Conservation (phyloP, 2,797 vertebrate species). For the Lutjanus argentimaculatus region DNA sequence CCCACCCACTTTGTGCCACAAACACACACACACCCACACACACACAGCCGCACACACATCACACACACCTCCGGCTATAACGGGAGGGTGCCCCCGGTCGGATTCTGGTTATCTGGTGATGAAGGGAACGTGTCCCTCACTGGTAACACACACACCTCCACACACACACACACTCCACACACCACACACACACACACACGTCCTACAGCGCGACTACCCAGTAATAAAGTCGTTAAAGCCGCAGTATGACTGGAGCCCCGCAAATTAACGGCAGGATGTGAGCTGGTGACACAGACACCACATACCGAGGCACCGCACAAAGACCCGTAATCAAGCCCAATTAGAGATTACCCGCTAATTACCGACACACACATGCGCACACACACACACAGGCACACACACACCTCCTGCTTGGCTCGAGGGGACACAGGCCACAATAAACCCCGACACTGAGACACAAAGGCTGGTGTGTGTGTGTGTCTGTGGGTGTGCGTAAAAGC, state of each 20-base stretch:
- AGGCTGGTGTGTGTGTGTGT: conserved; percentile 59
- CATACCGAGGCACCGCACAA: conserved; percentile 63
- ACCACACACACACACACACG: conserved; percentile 7
- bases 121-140: conserved; percentile 30
- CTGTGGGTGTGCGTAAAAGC: conserved; percentile 42
- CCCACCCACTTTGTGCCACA: conserved; percentile 75
- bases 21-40: conserved; percentile 49
- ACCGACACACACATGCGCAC: conserved; percentile 53
- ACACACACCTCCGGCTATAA: conserved; percentile 20
- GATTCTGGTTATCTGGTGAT: conserved; percentile 32
- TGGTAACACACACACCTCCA: conserved; percentile 20
- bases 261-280: conserved; percentile 73
- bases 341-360: conserved; percentile 84
- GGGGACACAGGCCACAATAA: conserved; percentile 68
- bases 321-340: conserved; percentile 74
- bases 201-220: conserved; percentile 33
- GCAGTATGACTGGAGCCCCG: conserved; percentile 67
- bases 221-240: conserved; percentile 72
- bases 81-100: conserved; percentile 47
- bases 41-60: conserved; percentile 36
- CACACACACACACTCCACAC: neutral
- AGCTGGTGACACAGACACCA: conserved; percentile 69
- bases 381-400: conserved; percentile 35
- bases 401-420: conserved; percentile 42
- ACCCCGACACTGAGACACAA: conserved; percentile 81